Conservation (phyloP, 2,113 vertebrate genomes). For the Cercopithecus mona region DNA sequence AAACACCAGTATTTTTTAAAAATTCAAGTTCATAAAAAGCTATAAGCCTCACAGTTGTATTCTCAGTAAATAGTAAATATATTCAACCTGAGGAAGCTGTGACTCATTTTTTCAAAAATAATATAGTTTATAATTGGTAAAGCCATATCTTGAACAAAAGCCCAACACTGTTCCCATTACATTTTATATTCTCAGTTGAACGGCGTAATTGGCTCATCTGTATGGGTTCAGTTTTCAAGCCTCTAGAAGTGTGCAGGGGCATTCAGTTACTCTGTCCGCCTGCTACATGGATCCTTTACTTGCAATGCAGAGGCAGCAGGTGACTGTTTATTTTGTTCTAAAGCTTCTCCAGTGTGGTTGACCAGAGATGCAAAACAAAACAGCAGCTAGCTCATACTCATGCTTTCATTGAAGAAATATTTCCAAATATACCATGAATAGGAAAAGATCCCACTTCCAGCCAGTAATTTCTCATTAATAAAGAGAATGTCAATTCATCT, state of each 20-base stretch:
- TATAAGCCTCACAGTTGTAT: not conserved
- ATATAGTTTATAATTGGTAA: not conserved
- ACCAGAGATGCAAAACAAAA: not conserved
- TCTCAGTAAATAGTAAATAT: not conserved
- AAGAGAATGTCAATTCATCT: constrained; percentile 45
- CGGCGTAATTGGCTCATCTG: not conserved
- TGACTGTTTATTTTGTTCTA: not conserved
- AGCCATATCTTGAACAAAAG: not conserved
- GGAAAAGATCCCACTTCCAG: not conserved
- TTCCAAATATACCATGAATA: constrained; percentile 41
- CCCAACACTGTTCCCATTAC: not conserved
- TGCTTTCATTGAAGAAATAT: constrained; percentile 25
- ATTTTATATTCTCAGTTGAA: not conserved
- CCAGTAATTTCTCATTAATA: constrained; percentile 76
- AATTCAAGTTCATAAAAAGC: not conserved
- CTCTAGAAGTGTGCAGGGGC: not conserved
- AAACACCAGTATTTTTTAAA: not conserved
- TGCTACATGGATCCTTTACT: too few species aligned
- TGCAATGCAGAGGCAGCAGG: fast-evolving
- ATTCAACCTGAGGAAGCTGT: not conserved
- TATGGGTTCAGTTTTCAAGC: not conserved
- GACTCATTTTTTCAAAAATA: not conserved
- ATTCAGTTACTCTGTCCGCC: fast-evolving
- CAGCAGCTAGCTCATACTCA: not conserved
- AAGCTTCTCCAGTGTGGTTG: not conserved